Evolutionary conservation across 2,113 vertebrate species (phyloP), one percentile per base, ranked within the genome.

Genomic region (Nothobranchius furzeri): DNA sequence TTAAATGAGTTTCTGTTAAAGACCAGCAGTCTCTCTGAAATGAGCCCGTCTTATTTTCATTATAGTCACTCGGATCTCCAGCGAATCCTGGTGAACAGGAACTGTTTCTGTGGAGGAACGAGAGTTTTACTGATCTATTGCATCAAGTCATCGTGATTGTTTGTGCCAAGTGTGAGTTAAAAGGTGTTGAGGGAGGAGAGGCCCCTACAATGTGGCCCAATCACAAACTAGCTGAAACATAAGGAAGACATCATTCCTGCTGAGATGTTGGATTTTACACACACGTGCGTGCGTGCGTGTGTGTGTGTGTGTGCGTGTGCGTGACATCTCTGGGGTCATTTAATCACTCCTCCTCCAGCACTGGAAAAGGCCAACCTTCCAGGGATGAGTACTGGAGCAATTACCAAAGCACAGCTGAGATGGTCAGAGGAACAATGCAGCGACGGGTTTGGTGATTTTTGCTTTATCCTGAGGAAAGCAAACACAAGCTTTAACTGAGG

Each of bases 291-390:
- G 74, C 51, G 62, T 71, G 73, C 73, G 81, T 84, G 68, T 40
- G 37, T 40, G 37, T 40, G 37, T 1, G 65, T 78, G 74, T 54
- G 62, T 71, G 73, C 73, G 81, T 84, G 68, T 69, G 77, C 57
- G 47, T 62, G 75, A 85, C 88, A 89, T 87, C 87, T 76, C 73
- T 47, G 45, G 79, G 76, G 78, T 90, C 91, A 92, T 90, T 87
- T 68, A 92, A 90, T 86, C 42, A 69, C 79, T 82, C 85, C 87
- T 85, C 83, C 84, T 71, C 74, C 78, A 81, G 43, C 52, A 80
- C 79, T 80, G 62, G 76, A 84, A 80, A 69, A 70, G 77, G 81
- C 76, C 82, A 79, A 88, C 89, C 89, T 89, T 89, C 82, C 88
- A 89, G 81, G 82, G 85, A 81, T 74, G 30, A 30, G 30, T 30